These are phyloP conservation scores for Octopus sinensis DNA, from an alignment of 1,140 invertebrate genomes.

Conservation along the genomic window DNA sequence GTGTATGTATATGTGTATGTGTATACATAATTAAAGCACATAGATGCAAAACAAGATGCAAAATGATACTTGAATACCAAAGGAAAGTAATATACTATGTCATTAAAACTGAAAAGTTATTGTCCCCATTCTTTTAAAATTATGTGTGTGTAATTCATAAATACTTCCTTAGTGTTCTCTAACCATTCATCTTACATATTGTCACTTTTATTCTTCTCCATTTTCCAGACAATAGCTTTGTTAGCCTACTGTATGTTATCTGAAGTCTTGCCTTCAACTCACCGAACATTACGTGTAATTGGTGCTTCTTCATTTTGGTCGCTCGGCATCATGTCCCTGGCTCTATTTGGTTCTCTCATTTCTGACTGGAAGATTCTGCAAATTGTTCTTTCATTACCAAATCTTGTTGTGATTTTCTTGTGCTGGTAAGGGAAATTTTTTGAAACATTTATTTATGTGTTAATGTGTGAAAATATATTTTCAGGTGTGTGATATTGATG, in stretches of 20 bases:
- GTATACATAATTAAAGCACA: no score
- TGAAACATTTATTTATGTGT: neutral
- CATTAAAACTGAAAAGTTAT: no score
- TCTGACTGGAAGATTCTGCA: conserved; percentile 60
- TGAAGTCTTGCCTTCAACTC: conserved; percentile 61
- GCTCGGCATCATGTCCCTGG: conserved; percentile 52
- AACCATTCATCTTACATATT: no score
- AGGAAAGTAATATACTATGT: no score
- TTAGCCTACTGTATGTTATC: conserved; percentile 48
- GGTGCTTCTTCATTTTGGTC: conserved; percentile 56
- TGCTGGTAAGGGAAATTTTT: conserved; percentile 54
- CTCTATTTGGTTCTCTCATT: conserved; percentile 56
- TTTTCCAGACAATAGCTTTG: conserved; percentile 46
- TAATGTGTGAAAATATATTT: no score
- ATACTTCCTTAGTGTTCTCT: no score
- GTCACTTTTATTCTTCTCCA: neutral
- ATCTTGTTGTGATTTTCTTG: conserved; percentile 54
- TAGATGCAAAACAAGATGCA: no score
- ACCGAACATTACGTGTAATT: conserved; percentile 59
- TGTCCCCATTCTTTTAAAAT: no score
- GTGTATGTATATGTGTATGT: no score
- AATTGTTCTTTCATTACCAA: conserved; percentile 57
- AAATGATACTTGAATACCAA: no score
- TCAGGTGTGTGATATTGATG: no score
- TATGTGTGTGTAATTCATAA: no score